Evolutionary conservation across 2,888 invertebrate species (phyloP).

Genomic region (Perizoma affinitatum): DNA sequence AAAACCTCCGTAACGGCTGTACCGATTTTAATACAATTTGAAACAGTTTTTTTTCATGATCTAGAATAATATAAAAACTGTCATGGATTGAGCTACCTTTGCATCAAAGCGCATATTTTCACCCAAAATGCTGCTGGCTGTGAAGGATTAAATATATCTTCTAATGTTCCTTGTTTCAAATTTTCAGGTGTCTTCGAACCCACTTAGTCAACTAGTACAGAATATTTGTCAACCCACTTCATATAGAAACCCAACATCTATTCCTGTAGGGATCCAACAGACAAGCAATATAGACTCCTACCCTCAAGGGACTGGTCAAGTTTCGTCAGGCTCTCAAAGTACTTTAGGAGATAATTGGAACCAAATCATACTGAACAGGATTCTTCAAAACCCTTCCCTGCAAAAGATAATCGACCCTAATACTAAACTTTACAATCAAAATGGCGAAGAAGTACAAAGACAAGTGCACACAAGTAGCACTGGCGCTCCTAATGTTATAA

Average conservation of each 20-base stretch:
- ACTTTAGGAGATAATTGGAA: constrained; percentile 37
- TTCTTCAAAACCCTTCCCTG: constrained; percentile 46
- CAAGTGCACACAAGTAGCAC: constrained; percentile 31
- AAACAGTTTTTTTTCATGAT: no score
- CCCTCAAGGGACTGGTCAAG: constrained; percentile 42
- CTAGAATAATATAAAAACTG: no score
- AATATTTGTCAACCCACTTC: constrained; percentile 29
- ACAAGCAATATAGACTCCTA: constrained; percentile 46
- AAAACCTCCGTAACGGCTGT: no score
- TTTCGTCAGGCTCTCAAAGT: constrained; percentile 36
- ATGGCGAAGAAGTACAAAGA: constrained; percentile 42
- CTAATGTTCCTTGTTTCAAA: constrained; percentile 12
- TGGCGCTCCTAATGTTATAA: constrained; percentile 47
- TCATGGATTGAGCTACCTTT: no score
- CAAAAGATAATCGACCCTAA: constrained; percentile 49
- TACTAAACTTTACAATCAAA: constrained; percentile 42
- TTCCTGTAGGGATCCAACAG: constrained; percentile 31
- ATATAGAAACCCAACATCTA: constrained; percentile 23
- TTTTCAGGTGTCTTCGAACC: constrained; percentile 59
- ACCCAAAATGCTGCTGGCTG: neutral
- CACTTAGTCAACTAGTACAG: constrained; percentile 40
- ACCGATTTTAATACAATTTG: no score
- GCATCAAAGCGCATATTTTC: no score
- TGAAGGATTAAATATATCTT: neutral
- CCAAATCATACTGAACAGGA: constrained; percentile 49